Base-by-base conservation (phyloP, 2,113 vertebrate genomes). In the Podarcis muralis region DNA sequence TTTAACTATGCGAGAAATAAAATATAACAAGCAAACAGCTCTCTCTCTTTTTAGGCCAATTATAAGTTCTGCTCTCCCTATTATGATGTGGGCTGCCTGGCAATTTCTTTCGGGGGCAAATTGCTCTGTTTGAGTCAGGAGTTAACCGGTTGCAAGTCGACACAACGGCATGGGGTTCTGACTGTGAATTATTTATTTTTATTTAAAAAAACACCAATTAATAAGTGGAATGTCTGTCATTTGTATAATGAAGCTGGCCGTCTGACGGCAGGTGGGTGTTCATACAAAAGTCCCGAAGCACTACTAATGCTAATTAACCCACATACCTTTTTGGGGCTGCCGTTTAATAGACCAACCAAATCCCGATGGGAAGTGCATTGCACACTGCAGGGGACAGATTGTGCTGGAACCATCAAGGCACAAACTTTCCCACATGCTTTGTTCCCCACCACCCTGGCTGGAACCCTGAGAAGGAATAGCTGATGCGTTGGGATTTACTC, bases 1-100 rank as follows among this genome's bases (percentile, higher is more conserved):
- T 94, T 94, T 94, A 96, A 93, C 93, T 94, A 92, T 75, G 86
- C 83, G 89, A 74, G 53, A 84, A 68, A 68, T 88, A 80, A 87
- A 74, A 90, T 90, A 88, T 91, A 93, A 91, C 89, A 92, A 89
- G 69, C 68, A 68, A 92, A 69, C 16, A 18, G 20, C 25, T 57
- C 72, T 32, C 92, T 93, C 87, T 86, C 76, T 83, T 81, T 93
- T 92, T 83, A 81, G 18, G 35, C 78, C 85, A 92, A 77, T 93
- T 92, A 94, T 91, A 88, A 69, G 11, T 89, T 87, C 90, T 68
- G 88, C 1, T 88, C 25, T 85, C 91, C 22, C 65, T n/a, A 81
- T 85, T 71, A 88, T 86, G 83, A 79, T 6, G 18, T n/a, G 6
- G 78, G 79, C 20, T 68, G 7, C 43, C 90, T 90, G 65, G 69